These are phyloP conservation scores for Pituophis catenifer DNA, from an alignment of 2,113 vertebrate species.

Conservation along the genomic window DNA sequence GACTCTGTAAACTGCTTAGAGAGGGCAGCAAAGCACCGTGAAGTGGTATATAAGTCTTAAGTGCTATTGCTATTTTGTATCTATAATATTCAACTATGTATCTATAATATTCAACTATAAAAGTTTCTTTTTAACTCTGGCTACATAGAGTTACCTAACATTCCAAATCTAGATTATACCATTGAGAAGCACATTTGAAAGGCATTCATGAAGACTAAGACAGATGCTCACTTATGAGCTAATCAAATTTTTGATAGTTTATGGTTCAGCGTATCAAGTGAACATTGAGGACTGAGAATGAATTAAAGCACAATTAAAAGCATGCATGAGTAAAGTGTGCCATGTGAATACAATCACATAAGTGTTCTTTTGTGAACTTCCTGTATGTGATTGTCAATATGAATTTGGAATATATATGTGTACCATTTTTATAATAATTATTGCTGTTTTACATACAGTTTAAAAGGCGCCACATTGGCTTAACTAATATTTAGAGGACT, in stretches of 20 bases:
- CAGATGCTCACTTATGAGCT: not conserved
- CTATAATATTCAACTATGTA: not conserved
- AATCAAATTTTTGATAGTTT: not conserved
- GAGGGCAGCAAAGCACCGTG: not conserved
- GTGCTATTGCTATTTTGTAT: not conserved
- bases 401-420: slow-evolving; percentile 60
- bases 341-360: not conserved
- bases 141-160: not conserved
- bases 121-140: not conserved
- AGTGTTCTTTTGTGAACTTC: not conserved
- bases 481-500: not conserved
- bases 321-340: not conserved
- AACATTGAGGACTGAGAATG: not conserved
- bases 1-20: not conserved
- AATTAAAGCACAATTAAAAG: not conserved
- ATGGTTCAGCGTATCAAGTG: not conserved
- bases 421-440: not conserved
- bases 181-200: not conserved
- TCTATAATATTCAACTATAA: not conserved
- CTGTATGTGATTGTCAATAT: slow-evolving; percentile 56
- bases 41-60: not conserved
- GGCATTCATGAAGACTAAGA: not conserved
- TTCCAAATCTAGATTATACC: not conserved
- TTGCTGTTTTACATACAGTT: not conserved
- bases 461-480: not conserved